Base-by-base conservation (phyloP, 1,140 invertebrate genomes). In the Caerostris extrusa region DNA sequence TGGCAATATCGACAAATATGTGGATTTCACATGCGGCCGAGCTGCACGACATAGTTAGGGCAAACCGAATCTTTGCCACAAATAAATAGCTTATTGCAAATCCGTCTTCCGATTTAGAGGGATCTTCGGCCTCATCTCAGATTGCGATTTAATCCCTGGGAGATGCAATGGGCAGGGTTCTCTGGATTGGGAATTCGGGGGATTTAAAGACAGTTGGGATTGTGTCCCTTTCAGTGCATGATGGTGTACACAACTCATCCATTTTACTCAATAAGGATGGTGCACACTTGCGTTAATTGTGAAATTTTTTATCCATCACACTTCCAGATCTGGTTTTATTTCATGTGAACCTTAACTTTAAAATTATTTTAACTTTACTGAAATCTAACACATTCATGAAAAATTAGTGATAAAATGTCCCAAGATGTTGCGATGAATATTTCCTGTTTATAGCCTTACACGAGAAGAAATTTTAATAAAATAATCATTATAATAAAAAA, bases 41-140 rank as follows among this genome's bases (percentile, higher is more conserved):
- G 61, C 2, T 67, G 6, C 14, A n/a, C 12, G 17, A n/a, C 12
- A 67, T 67, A 67, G 61, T n/a, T 67, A 67, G 61, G 17, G 14
- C 14, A 67, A 14, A 14, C 61, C 5, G 1, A 67, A 14, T 64
- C 61, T 12, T 12, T 67, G 3, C 61, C 10, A 67, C 17, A 12
- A 67, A 67, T 67, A 67, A 67, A 67, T 67, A 5, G 61, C 61
- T 67, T 67, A 67, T n/a, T 67, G 61, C 61, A 67, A 67, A 67
- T 67, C 10, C 61, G 6, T 67, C 14, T 12, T 67, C 17, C 61
- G 61, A 67, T 67, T 67, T 67, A 14, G 12, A 67, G n/a, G 61
- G 61, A 67, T 67, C 61, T 67, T n/a, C 61, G n/a, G 17, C 61
- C 61, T 2, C 34, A 34, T 34, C 34, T 34, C 34, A 34, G 34